Evolutionary conservation across 1,140 invertebrate genomes (phyloP).

Genomic region (Zaprionus lachaisei): DNA sequence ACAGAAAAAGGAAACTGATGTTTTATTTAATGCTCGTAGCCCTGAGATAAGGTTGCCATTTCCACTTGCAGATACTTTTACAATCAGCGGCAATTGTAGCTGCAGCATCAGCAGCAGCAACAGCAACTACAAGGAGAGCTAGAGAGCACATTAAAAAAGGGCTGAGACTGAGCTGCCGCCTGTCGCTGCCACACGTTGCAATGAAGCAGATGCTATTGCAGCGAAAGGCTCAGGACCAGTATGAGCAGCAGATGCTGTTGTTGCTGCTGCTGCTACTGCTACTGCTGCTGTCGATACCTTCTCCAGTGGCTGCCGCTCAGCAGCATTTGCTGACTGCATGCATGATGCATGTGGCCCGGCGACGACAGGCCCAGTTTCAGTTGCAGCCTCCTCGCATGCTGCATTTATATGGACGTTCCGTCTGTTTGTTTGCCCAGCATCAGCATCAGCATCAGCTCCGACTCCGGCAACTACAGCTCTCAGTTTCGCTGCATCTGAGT

Average conservation of each 20-base stretch:
- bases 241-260: neutral
- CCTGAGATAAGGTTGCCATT: slow-evolving; percentile 38
- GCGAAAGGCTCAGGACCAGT: neutral
- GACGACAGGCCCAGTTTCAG: slow-evolving; percentile 41
- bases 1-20: slow-evolving; percentile 14
- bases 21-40: slow-evolving; percentile 29
- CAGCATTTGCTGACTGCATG: slow-evolving; percentile 51
- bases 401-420: slow-evolving; percentile 51
- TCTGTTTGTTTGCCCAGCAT: slow-evolving; percentile 54
- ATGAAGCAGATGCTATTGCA: slow-evolving; percentile 45
- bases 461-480: neutral
- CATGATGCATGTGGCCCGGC: slow-evolving; percentile 56
- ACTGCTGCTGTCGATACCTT: slow-evolving; percentile 51
- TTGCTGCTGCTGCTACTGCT: slow-evolving; percentile 18
- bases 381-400: slow-evolving; percentile 14
- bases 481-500: neutral
- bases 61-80: slow-evolving; percentile 46
- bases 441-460: neutral
- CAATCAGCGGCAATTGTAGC: slow-evolving; percentile 72
- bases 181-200: slow-evolving; percentile 58
- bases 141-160: slow-evolving; percentile 43
- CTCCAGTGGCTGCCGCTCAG: slow-evolving; percentile 49
- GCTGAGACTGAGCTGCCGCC: slow-evolving; percentile 30
- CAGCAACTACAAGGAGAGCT: neutral
- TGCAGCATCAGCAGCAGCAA: slow-evolving; percentile 16